phyloP scores from a whole-genome alignment of 2,888 invertebrate genomes.

The Oxyscelio sp. region DNA sequence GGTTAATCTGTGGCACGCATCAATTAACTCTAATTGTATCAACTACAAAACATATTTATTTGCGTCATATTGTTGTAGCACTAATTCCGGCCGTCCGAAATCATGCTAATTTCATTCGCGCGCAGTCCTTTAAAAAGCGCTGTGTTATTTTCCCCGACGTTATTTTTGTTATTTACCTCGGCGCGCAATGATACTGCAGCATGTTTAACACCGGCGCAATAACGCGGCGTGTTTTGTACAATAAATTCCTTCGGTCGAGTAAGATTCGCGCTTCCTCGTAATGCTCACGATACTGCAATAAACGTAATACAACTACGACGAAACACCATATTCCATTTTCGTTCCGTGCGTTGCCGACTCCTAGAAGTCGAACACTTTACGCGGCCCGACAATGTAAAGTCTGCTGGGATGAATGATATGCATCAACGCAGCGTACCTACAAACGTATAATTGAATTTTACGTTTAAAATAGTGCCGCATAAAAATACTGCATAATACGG shows the following conservation, averaged over 20 bases:
- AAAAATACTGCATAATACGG: constrained; percentile 18
- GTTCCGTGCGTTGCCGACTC: constrained; percentile 49
- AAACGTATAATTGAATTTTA: constrained; percentile 57
- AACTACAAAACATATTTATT: constrained; percentile 62
- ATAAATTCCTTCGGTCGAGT: constrained; percentile 73
- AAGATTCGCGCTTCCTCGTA: constrained; percentile 74
- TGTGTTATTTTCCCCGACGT: constrained; percentile 54
- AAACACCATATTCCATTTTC: constrained; percentile 68
- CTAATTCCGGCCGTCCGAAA: constrained; percentile 49
- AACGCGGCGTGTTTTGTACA: constrained; percentile 71
- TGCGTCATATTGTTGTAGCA: constrained; percentile 45
- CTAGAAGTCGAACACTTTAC: constrained; percentile 56
- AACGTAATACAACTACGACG: constrained; percentile 72
- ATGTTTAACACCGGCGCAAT: constrained; percentile 71
- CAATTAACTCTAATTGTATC: constrained; percentile 45
- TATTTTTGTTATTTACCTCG: constrained; percentile 64
- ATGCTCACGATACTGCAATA: constrained; percentile 71
- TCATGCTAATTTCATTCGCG: constrained; percentile 64
- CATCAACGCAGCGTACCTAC: constrained; percentile 27
- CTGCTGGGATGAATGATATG: constrained; percentile 41
- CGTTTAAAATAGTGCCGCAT: constrained; percentile 29
- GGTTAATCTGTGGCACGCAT: constrained; percentile 20
- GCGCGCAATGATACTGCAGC: constrained; percentile 69
- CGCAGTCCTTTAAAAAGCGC: constrained; percentile 53
- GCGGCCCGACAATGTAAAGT: constrained; percentile 50